Evolutionary conservation across 2,888 invertebrate genomes (phyloP).

Genomic region (Meteorus cinctellus): DNA sequence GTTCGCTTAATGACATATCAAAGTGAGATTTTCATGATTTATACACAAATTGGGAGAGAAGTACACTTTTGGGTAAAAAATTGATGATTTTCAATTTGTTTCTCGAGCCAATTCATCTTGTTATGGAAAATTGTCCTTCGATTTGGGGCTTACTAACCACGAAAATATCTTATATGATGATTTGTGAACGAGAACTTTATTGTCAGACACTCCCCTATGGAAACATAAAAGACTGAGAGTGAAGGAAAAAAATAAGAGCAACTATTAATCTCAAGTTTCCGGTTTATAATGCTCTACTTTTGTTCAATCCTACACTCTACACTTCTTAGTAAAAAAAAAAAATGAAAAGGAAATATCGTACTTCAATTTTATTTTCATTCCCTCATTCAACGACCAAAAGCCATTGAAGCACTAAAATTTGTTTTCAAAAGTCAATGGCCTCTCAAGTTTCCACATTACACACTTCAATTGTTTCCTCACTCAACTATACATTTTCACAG

Average conservation of each 20-base stretch:
- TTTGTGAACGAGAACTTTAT: too few relatives aligned
- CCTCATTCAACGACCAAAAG: background rate
- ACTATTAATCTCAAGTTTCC: slow-evolving; percentile 24
- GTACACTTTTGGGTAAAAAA: too few relatives aligned
- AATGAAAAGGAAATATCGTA: background rate
- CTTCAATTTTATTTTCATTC: background rate
- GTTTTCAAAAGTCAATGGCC: slow-evolving; percentile 14
- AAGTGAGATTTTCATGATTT: too few relatives aligned
- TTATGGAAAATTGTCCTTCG: too few relatives aligned
- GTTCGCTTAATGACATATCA: too few relatives aligned
- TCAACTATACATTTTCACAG: background rate
- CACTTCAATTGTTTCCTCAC: slow-evolving; percentile 15
- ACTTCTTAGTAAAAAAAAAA: background rate
- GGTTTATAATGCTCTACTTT: slow-evolving; percentile 4
- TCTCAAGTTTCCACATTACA: slow-evolving; percentile 12
- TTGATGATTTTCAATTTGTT: too few relatives aligned
- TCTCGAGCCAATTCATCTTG: too few relatives aligned
- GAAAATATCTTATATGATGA: too few relatives aligned
- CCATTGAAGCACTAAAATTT: background rate
- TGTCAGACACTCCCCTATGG: too few relatives aligned
- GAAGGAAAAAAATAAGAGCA: background rate
- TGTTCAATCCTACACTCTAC: background rate
- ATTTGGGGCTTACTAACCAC: too few relatives aligned
- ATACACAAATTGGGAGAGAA: too few relatives aligned
- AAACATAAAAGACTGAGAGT: background rate